Evolutionary conservation across 1,140 invertebrate species (phyloP), one percentile per base, ranked within the genome.

Genomic region (Drosophila nannoptera): DNA sequence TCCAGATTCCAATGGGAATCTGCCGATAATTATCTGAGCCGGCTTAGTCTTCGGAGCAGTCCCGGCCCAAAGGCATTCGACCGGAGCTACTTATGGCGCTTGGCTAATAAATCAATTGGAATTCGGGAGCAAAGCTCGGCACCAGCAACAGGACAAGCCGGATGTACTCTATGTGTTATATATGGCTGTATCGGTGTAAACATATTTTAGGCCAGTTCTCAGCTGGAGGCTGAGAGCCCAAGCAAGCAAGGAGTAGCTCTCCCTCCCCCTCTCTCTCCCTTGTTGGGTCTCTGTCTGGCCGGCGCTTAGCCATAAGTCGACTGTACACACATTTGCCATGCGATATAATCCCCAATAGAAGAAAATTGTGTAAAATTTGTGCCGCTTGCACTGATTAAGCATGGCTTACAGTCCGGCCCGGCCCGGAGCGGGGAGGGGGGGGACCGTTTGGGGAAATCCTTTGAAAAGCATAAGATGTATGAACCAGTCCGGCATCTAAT

Each of bases 301-400:
- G 48, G 64, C 52, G 48, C 35, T 42, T 36, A 22, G 38, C 67
- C 55, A 58, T 56, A 64, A 69, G 62, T 59, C 59, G 7, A 52
- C 33, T 59, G 29, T 55, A 65, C 35, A 65, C 58, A 61, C 61
- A 78, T 60, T 59, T 61, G 22, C 69, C 16, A 62, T 50, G 50
- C 54, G 31, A 50, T 69, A 73, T 84, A 84, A 82, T 75, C 78
- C 78, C 75, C 78, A 82, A 84, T 75, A 78, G 80, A 73, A 75
- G 80, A 73, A 75, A 82, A 82, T 82, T 82, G 78, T 78, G 80
- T 75, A 83, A 78, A 82, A 82, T 82, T 82, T 84, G 78, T 82
- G 78, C 78, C 80, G 80, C 72, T 84, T 78, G 75, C 80, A 82
- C 78, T 82, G 78, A 82, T 82, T 82, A 84, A 78, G 78, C 72